Percentiles rank a stretch among this genome's conserved stretches.
Conservation (phyloP, 2,888 invertebrate species). For the Leistus spinibarbis region DNA sequence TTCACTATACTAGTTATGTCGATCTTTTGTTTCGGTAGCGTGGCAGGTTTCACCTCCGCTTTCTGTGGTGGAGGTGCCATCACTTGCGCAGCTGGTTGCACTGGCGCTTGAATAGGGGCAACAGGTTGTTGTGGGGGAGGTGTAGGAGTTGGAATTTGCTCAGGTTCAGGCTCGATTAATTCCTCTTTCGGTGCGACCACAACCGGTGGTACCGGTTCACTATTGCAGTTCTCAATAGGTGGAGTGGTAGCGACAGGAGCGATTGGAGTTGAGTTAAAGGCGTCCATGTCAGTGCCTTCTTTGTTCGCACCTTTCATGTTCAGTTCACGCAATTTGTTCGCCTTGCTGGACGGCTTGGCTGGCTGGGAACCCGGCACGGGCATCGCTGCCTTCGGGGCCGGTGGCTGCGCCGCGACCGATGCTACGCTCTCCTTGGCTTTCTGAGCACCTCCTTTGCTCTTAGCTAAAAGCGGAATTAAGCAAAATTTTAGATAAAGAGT, state of each 20-base stretch:
- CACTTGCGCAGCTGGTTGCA: slow-evolving; percentile 10
- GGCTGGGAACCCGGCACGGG: slow-evolving; percentile 54
- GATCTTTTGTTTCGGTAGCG: slow-evolving; percentile 44
- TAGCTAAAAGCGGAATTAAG: slow-evolving; percentile 15
- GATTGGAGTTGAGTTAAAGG: slow-evolving; percentile 56
- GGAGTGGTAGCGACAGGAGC: slow-evolving; percentile 42
- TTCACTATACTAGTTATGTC: slow-evolving; percentile 55
- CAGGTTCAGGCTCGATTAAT: slow-evolving; percentile 27
- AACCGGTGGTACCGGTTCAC: too few species aligned
- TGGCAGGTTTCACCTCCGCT: slow-evolving; percentile 44
- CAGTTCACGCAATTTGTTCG: slow-evolving; percentile 60
- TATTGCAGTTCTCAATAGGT: slow-evolving; percentile 39
- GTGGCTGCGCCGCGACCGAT: slow-evolving; percentile 33
- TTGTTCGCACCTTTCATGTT: slow-evolving; percentile 65
- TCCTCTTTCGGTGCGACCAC: slow-evolving; percentile 10
- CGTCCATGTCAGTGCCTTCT: slow-evolving; percentile 67
- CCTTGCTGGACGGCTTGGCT: slow-evolving; percentile 60
- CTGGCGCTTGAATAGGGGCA: neutral
- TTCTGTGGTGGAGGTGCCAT: slow-evolving; percentile 17
- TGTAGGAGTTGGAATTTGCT: slow-evolving; percentile 4
- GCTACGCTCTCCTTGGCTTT: slow-evolving; percentile 31
- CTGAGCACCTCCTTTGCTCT: slow-evolving; percentile 32
- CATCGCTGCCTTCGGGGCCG: slow-evolving; percentile 40
- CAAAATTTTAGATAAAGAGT: neutral
- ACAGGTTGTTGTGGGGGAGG: slow-evolving; percentile 13